Percentiles rank a stretch among this genome's conserved stretches.
These are phyloP conservation scores for Arrhamphus sclerolepis DNA, from an alignment of 2,797 vertebrate genomes.

Conservation along the genomic window DNA sequence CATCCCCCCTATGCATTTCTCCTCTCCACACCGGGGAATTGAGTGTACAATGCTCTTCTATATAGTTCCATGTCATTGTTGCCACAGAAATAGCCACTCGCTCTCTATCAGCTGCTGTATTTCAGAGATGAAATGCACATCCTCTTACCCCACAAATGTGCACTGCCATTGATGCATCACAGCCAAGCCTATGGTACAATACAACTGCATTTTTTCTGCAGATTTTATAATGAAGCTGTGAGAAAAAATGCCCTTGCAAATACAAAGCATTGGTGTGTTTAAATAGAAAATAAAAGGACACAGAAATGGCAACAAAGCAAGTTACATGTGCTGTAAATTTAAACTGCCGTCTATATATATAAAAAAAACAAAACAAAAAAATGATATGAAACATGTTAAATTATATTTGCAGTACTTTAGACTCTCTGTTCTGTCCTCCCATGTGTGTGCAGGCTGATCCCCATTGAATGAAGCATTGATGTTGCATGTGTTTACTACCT, in stretches of 20 bases:
- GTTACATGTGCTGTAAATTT: no score
- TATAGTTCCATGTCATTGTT: constrained; percentile 52
- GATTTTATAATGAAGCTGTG: no score
- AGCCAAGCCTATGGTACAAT: no score
- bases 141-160: constrained; percentile 20
- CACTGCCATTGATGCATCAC: constrained; percentile 8
- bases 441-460: constrained; percentile 25
- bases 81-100: constrained; percentile 70
- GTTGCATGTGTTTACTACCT: constrained; percentile 21
- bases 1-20: constrained; percentile 25
- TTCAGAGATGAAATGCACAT: constrained; percentile 46
- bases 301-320: no score
- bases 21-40: constrained; percentile 55
- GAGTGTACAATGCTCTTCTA: constrained; percentile 47
- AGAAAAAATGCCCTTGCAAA: neutral
- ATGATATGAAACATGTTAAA: neutral
- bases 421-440: constrained; percentile 17
- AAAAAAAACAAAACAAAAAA: no score
- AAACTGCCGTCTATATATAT: no score
- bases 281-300: no score
- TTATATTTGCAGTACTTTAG: constrained; percentile 21
- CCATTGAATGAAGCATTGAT: constrained; percentile 8
- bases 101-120: constrained; percentile 49
- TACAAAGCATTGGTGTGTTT: no score
- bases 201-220: no score